These are phyloP conservation scores for Misgurnus anguillicaudatus DNA, from an alignment of 2,113 vertebrate genomes.

Conservation along the genomic window DNA sequence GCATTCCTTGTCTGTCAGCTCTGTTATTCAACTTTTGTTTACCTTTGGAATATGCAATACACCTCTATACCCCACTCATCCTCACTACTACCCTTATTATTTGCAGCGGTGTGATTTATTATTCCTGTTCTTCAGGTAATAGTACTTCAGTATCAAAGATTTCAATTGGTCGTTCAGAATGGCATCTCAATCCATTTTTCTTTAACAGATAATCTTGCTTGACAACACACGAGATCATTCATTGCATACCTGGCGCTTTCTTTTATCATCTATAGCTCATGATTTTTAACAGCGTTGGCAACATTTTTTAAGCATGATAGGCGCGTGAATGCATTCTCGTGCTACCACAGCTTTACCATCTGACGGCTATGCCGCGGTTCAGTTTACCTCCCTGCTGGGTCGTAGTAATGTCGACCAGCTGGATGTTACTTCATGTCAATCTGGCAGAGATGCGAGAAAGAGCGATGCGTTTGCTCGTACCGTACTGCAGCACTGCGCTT, in stretches of 20 bases:
- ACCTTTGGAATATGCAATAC: constrained; percentile 15
- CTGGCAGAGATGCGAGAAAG: constrained; percentile 37
- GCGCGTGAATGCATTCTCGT: not conserved
- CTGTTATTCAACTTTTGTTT: constrained; percentile 38
- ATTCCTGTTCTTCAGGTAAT: constrained; percentile 7
- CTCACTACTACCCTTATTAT: not conserved
- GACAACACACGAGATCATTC: not conserved
- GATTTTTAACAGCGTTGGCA: not conserved
- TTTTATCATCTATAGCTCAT: not conserved
- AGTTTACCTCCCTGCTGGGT: constrained; percentile 56
- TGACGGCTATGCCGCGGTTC: constrained; percentile 53
- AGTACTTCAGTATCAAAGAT: not conserved
- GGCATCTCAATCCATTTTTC: too few relatives aligned
- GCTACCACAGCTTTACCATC: constrained; percentile 16
- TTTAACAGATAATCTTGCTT: too few relatives aligned
- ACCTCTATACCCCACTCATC: not conserved
- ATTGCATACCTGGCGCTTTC: not conserved
- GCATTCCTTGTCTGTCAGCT: constrained; percentile 36
- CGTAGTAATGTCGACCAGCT: constrained; percentile 67
- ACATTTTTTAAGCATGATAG: not conserved
- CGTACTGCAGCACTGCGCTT: constrained; percentile 38
- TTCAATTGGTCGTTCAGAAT: not conserved
- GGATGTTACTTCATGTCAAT: constrained; percentile 43
- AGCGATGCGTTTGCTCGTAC: constrained; percentile 35
- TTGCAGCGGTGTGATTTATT: not conserved